A percentile compares a stretch with the other conserved stretches of the same genome.
These are phyloP conservation scores for Oreotrochilus melanogaster DNA, from an alignment of 2,113 vertebrate species.

Conservation along the genomic window DNA sequence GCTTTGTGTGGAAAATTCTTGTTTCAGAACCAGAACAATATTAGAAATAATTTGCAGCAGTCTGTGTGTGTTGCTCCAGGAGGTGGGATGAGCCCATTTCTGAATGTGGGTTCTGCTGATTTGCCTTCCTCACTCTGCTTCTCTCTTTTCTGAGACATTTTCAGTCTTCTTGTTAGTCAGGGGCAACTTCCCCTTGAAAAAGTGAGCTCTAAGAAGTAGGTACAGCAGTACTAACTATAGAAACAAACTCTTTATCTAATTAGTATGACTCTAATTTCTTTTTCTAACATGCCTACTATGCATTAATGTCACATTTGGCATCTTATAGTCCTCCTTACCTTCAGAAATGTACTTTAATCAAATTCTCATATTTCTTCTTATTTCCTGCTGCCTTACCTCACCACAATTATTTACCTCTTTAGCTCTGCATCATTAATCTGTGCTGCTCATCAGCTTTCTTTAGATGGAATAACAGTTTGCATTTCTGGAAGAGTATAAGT, in stretches of 20 bases:
- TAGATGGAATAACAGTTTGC: neutral
- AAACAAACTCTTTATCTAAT: conserved; percentile 36
- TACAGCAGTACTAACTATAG: neutral
- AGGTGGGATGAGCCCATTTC: neutral
- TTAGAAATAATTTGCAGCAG: neutral
- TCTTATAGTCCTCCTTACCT: conserved; percentile 62
- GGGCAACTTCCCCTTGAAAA: neutral
- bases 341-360: conserved; percentile 56
- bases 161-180: neutral
- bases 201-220: neutral
- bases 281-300: conserved; percentile 56
- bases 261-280: conserved; percentile 65
- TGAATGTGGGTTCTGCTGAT: neutral
- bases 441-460: conserved; percentile 13
- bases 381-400: conserved; percentile 3
- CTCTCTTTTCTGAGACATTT: neutral
- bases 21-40: neutral
- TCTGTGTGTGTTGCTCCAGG: fast-evolving
- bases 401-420: conserved; percentile 66
- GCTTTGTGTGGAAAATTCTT: neutral
- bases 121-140: neutral
- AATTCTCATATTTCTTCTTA: conserved; percentile 37
- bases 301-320: conserved; percentile 34
- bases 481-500: neutral
- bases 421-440: conserved; percentile 59